Evolutionary conservation across 2,797 vertebrate genomes (phyloP), one percentile per base, ranked within the genome.

Genomic region (Picus viridis): DNA sequence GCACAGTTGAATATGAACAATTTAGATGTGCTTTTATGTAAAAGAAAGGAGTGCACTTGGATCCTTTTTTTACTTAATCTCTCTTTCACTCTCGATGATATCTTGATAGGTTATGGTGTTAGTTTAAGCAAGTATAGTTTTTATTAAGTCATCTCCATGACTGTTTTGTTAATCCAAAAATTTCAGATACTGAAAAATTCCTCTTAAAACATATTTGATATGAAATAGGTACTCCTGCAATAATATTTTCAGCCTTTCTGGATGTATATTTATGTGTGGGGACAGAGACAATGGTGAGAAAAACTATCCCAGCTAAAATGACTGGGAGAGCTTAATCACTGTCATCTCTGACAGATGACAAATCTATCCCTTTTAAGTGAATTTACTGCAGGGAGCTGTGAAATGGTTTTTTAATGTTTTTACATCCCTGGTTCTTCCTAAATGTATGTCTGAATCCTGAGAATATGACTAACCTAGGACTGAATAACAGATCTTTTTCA

Each of bases 361-460:
- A 65, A 65, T 63, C 17, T 69, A 53, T 36, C 10, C 3, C 7
- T 57, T 82, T 71, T 20, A 63, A 79, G 5, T 20, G 8, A 83
- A 87, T 74, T 53, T 69, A 71, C 22, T 51, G 6, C 14, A 65
- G 58, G 62, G 58, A 85, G 1, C 19, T 43, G 5, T 36, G 10
- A 3, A 56, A 3, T 16, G 6, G 29, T 26, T 53, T 45, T 16
- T 4, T 16, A 61, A 36, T 43, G 12, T 32, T 24, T 24, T 36
- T 62, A 5, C 2, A 3, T 2, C 4, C 2, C 7, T 2, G 1
- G 15, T 63, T 73, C 22, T 80, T 73, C 16, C 9, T 17, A 73
- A 82, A 59, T 34, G 0, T 39, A 39, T 80, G 5, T 3, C 10
- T 23, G 10, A 41, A 75, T 61, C 13, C 22, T 65, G 17, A 73